A percentile compares a stretch with the other conserved stretches of the same genome.
These are phyloP conservation scores for Watsonalla binaria DNA, from an alignment of 2,888 invertebrate species.

Conservation along the genomic window DNA sequence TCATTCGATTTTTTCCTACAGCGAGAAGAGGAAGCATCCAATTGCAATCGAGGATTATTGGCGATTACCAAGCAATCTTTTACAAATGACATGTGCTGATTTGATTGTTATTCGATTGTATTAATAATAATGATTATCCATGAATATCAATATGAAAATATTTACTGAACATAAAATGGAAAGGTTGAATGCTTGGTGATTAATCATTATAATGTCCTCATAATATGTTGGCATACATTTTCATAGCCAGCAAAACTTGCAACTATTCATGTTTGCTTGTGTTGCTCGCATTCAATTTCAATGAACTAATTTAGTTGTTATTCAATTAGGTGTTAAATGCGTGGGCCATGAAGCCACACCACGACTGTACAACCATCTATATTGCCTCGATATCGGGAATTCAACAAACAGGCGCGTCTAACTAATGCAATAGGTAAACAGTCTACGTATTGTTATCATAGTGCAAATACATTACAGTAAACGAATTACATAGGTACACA, in stretches of 20 bases:
- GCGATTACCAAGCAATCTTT: not conserved
- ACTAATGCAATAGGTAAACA: conserved; percentile 12
- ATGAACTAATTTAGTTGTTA: too few species aligned
- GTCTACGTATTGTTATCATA: not conserved
- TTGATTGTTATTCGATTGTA: not conserved
- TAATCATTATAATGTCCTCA: too few species aligned
- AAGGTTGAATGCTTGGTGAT: too few species aligned
- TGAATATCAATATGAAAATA: too few species aligned
- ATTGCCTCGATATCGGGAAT: not conserved
- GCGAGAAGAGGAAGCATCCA: not conserved
- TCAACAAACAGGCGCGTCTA: conserved; percentile 2
- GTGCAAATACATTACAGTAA: not conserved
- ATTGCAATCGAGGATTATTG: not conserved
- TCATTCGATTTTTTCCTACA: not conserved
- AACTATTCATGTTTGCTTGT: too few species aligned
- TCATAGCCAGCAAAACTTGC: too few species aligned
- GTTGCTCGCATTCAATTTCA: too few species aligned
- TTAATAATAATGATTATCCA: too few species aligned
- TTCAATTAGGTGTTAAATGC: not conserved
- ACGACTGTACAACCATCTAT: not conserved
- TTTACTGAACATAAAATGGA: too few species aligned
- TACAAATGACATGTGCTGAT: not conserved
- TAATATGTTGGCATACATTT: too few species aligned
- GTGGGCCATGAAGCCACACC: not conserved
- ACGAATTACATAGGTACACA: too few species aligned